These are phyloP conservation scores for Numenius arquata DNA, from an alignment of 2,113 vertebrate species.

Conservation along the genomic window DNA sequence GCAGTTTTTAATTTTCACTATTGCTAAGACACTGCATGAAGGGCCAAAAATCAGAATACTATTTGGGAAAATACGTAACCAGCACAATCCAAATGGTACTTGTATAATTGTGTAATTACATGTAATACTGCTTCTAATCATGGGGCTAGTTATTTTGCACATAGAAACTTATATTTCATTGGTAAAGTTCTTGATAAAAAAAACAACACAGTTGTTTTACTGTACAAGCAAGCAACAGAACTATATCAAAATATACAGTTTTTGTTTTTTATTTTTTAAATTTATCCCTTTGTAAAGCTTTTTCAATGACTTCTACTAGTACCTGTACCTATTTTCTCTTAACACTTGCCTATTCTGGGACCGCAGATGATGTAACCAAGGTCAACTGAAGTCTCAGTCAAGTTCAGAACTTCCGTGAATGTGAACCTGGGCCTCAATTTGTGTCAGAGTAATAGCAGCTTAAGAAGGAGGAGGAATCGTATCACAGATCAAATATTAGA, in stretches of 20 bases:
- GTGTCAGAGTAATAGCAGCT: slow-evolving; percentile 80
- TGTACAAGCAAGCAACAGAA: slow-evolving; percentile 76
- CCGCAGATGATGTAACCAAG: slow-evolving; percentile 12
- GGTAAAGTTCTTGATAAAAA: slow-evolving; percentile 76
- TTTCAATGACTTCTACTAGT: slow-evolving; percentile 66
- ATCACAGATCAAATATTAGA: slow-evolving; percentile 67
- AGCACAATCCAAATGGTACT: slow-evolving; percentile 75
- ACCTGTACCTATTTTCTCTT: slow-evolving; percentile 59
- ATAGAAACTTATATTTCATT: slow-evolving; percentile 76
- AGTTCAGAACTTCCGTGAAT: slow-evolving; percentile 48
- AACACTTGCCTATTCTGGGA: slow-evolving; percentile 65
- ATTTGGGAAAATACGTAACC: slow-evolving; percentile 75
- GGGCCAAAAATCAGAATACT: slow-evolving; percentile 75
- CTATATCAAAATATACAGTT: slow-evolving; percentile 76
- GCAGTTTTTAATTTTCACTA: slow-evolving; percentile 75
- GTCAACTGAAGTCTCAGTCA: slow-evolving; percentile 60
- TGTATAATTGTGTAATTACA: slow-evolving; percentile 72
- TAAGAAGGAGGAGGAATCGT: slow-evolving; percentile 73
- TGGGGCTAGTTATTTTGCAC: slow-evolving; percentile 76
- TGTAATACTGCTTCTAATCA: slow-evolving; percentile 79
- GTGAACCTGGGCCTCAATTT: slow-evolving; percentile 65
- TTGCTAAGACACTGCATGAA: slow-evolving; percentile 82
- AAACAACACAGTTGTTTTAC: slow-evolving; percentile 73
- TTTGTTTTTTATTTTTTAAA: slow-evolving; percentile 34
- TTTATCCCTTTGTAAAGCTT: slow-evolving; percentile 68